Percentiles rank a stretch among this genome's conserved stretches.
Evolutionary conservation across 2,113 vertebrate genomes (phyloP).

Genomic region (Tyto alba): DNA sequence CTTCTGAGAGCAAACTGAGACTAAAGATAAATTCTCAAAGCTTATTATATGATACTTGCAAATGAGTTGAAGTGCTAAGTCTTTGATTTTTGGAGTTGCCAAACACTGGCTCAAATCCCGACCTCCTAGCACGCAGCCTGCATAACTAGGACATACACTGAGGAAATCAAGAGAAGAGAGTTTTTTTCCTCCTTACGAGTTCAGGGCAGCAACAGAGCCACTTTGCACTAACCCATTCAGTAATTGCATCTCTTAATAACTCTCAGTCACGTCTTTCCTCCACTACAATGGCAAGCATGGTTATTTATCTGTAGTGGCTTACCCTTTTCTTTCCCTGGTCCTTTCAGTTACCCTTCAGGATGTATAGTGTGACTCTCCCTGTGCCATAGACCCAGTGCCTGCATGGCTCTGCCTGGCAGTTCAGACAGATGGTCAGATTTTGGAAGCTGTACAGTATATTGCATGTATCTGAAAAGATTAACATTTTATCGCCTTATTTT

Average conservation of each 20-base stretch:
- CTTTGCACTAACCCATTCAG: background rate
- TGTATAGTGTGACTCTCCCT: background rate
- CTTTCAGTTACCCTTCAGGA: background rate
- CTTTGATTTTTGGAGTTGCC: slow-evolving; percentile 38
- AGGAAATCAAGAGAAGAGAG: background rate
- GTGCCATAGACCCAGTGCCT: background rate
- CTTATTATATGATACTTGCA: slow-evolving; percentile 41
- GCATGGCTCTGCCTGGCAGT: background rate
- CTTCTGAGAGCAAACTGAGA: background rate
- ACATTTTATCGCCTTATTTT: background rate
- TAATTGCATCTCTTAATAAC: background rate
- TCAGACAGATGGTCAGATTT: background rate
- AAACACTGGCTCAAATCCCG: background rate
- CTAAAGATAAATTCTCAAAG: slow-evolving; percentile 38
- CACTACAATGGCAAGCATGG: background rate
- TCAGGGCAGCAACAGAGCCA: background rate
- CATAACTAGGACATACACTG: background rate
- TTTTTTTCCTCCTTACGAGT: background rate
- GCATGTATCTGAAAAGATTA: background rate
- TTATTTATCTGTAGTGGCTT: no score
- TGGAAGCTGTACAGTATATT: background rate
- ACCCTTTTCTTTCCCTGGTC: background rate
- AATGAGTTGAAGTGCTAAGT: background rate
- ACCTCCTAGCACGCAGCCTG: background rate
- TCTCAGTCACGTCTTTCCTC: background rate